Evolutionary conservation across 92 coral and sea anemone genomes (phyloP), one percentile per base, ranked within the genome.

Genomic region (Desmophyllum pertusum): DNA sequence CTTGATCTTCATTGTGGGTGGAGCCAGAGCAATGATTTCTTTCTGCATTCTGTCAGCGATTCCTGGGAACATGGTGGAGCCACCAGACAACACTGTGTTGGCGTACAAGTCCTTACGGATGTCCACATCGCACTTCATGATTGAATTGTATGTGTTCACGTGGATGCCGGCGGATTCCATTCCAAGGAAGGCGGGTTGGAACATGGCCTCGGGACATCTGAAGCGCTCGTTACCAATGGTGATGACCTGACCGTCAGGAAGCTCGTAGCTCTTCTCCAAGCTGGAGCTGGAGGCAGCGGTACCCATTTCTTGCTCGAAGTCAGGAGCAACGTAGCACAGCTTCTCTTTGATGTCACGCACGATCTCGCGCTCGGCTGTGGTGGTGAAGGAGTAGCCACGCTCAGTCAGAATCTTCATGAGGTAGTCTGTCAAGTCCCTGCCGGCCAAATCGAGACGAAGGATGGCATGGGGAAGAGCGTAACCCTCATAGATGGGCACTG

Each of bases 121-220:
- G 76, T 91, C 93, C 65, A 92, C 93, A 70, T 89, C 92, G 66
- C 98, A 95, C 87, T 92, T 92, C 98, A 92, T 92, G 92, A 94
- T 94, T 33, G 98, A 92, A 84, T 94, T 92, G 90, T 90, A 94
- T 3, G 90, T 83, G 76, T 98, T 93, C 86, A 93, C 98, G 72
- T 95, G 98, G 91, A 95, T 95, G 61, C 98, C 98, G 61, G 98
- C 93, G 46, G 98, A 87, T 88, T 95, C 98, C 98, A 95, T 95
- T 50, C 98, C 98, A 55, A 95, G 91, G 88, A 95, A 95, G 43
- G 98, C 84, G 17, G 98, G 98, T 84, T 94, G 98, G 94, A 94
- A 94, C 84, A 92, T 69, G 71, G 96, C 80, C 81, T 95, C 98
- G 37, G 96, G 96, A 50, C 93, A 89, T 31, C 98, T 67, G 92